These are phyloP conservation scores for Channa maculata DNA, from an alignment of 2,113 vertebrate genomes.

Conservation along the genomic window DNA sequence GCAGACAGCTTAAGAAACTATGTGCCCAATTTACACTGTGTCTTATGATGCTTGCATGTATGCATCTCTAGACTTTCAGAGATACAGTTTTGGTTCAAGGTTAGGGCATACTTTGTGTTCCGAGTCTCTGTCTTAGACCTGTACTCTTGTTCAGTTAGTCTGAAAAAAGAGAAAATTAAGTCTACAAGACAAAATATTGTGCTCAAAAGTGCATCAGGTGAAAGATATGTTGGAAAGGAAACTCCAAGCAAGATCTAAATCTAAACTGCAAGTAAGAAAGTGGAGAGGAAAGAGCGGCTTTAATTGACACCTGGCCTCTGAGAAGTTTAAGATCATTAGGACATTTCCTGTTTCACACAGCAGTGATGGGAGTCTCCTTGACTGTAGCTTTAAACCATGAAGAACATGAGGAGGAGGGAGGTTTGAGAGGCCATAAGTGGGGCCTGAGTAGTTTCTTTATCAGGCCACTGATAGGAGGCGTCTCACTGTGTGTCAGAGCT, in stretches of 20 bases:
- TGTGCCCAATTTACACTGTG: conserved; percentile 11
- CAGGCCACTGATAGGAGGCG: conserved; percentile 73
- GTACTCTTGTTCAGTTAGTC: neutral
- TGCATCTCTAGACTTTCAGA: conserved; percentile 3
- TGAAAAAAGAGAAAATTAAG: neutral
- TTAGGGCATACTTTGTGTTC: conserved; percentile 24
- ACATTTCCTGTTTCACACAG: neutral
- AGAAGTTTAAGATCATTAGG: neutral
- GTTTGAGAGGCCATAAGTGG: conserved; percentile 80
- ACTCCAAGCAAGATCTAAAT: neutral
- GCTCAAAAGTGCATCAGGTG: neutral
- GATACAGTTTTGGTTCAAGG: conserved; percentile 60
- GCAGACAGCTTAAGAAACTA: conserved; percentile 6
- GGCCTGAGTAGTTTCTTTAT: conserved; percentile 77
- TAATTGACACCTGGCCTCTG: neutral
- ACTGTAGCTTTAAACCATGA: conserved; percentile 50
- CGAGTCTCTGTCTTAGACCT: neutral
- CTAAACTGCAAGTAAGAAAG: neutral
- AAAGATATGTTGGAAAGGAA: neutral
- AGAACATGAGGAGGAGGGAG: conserved; percentile 46
- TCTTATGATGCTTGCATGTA: neutral
- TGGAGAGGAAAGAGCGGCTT: neutral
- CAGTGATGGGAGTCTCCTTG: conserved; percentile 13
- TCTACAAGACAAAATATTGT: neutral
- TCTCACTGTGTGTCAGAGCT: conserved; percentile 63